phyloP scores from a whole-genome alignment of 2,797 vertebrate genomes.

The Iguana delicatissima region DNA sequence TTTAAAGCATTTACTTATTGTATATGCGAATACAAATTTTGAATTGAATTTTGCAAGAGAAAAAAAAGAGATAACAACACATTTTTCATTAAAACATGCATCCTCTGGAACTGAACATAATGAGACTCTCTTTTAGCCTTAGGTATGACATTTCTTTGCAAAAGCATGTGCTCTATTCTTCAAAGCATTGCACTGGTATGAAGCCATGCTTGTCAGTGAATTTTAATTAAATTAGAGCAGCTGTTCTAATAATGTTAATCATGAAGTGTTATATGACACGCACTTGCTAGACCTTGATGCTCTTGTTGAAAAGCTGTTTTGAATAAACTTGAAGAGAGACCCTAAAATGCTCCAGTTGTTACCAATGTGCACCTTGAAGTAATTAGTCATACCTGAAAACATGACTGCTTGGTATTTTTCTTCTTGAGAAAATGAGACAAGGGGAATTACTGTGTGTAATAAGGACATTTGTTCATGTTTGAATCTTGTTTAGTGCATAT shows the following conservation, averaged over 20 bases:
- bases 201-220: slow-evolving; percentile 60
- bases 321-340: slow-evolving; percentile 68
- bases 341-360: slow-evolving; percentile 70
- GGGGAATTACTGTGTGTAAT: neutral
- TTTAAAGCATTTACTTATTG: neutral
- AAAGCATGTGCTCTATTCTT: slow-evolving; percentile 75
- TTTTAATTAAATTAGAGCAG: slow-evolving; percentile 78
- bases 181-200: slow-evolving; percentile 65
- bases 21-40: neutral
- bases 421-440: neutral
- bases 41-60: slow-evolving; percentile 6
- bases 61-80: neutral
- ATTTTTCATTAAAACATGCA: neutral
- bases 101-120: slow-evolving; percentile 63
- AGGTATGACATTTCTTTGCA: slow-evolving; percentile 73
- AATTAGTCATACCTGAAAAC: neutral
- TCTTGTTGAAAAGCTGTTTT: slow-evolving; percentile 74
- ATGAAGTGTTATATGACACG: slow-evolving; percentile 65
- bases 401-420: neutral
- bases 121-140: slow-evolving; percentile 60
- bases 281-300: slow-evolving; percentile 61
- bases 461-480: neutral
- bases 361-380: slow-evolving; percentile 44
- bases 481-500: neutral
- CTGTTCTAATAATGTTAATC: slow-evolving; percentile 71